phyloP scores from a whole-genome alignment of 2,797 vertebrate genomes.

The Acrossocheilus wenchowensis region DNA sequence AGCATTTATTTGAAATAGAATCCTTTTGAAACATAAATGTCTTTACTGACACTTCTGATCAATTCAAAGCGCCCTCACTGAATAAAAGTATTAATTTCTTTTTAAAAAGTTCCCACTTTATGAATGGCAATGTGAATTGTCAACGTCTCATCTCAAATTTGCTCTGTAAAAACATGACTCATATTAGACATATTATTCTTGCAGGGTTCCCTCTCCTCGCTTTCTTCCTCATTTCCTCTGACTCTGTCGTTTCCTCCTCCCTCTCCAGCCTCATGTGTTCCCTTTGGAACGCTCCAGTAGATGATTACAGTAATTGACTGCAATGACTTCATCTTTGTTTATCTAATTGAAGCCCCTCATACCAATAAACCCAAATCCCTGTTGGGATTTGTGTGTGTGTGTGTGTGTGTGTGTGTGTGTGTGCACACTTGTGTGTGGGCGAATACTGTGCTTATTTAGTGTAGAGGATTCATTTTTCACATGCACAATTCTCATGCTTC shows the following conservation, averaged over 20 bases:
- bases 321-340: slow-evolving; percentile 62
- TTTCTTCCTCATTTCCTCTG: slow-evolving; percentile 13
- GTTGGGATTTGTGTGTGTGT: slow-evolving; percentile 28
- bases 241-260: slow-evolving; percentile 34
- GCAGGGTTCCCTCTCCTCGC: slow-evolving; percentile 42
- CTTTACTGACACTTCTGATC: neutral
- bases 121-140: neutral
- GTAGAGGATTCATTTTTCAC: neutral
- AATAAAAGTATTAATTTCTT: neutral
- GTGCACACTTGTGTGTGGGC: neutral
- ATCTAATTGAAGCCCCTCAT: slow-evolving; percentile 59
- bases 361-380: slow-evolving; percentile 52
- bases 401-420: slow-evolving; percentile 22
- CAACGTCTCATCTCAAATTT: neutral
- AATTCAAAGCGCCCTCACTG: neutral
- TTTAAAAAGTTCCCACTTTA: neutral
- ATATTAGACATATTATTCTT: slow-evolving; percentile 51
- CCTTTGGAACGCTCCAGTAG: slow-evolving; percentile 27
- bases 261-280: slow-evolving; percentile 37
- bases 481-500: neutral
- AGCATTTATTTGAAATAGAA: neutral
- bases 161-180: slow-evolving; percentile 45
- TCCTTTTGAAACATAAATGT: neutral
- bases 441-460: neutral
- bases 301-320: slow-evolving; percentile 58